These are phyloP conservation scores for Limonius californicus DNA, from an alignment of 1,140 invertebrate species.

Conservation along the genomic window DNA sequence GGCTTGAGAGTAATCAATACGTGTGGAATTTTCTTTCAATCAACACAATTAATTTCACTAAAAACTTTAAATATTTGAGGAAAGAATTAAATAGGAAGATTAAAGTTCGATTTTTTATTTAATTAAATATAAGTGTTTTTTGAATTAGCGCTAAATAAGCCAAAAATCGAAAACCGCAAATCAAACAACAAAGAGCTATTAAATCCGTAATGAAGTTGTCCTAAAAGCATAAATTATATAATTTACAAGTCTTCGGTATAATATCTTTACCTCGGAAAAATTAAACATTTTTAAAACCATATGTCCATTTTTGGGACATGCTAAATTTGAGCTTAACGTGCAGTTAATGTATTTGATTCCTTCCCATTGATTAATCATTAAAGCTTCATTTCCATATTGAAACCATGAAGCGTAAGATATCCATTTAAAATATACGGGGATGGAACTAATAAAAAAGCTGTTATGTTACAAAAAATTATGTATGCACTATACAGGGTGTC, in stretches of 20 bases:
- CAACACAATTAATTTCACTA: background rate
- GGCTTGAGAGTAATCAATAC: background rate
- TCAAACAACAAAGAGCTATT: constrained; percentile 62
- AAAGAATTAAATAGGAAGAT: too few species aligned
- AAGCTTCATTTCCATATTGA: constrained; percentile 87
- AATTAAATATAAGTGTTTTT: constrained; percentile 51
- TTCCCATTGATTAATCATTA: constrained; percentile 92
- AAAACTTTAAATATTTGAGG: too few species aligned
- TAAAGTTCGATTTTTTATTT: too few species aligned
- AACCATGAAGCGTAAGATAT: constrained; percentile 94
- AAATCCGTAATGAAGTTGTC: constrained; percentile 62
- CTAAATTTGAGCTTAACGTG: constrained; percentile 61
- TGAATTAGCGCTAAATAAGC: constrained; percentile 72
- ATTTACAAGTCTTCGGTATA: background rate
- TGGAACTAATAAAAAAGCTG: constrained; percentile 63
- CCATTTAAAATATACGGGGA: constrained; percentile 87
- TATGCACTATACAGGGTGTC: too few species aligned
- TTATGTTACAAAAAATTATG: too few species aligned
- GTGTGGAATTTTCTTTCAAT: background rate
- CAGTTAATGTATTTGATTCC: constrained; percentile 69
- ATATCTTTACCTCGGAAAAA: constrained; percentile 65
- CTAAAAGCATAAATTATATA: constrained; percentile 26
- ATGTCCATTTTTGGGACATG: constrained; percentile 70
- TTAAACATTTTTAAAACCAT: constrained; percentile 75
- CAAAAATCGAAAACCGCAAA: constrained; percentile 70